phyloP scores from a whole-genome alignment of 2,113 vertebrate genomes.

The Butastur rufipennis region DNA sequence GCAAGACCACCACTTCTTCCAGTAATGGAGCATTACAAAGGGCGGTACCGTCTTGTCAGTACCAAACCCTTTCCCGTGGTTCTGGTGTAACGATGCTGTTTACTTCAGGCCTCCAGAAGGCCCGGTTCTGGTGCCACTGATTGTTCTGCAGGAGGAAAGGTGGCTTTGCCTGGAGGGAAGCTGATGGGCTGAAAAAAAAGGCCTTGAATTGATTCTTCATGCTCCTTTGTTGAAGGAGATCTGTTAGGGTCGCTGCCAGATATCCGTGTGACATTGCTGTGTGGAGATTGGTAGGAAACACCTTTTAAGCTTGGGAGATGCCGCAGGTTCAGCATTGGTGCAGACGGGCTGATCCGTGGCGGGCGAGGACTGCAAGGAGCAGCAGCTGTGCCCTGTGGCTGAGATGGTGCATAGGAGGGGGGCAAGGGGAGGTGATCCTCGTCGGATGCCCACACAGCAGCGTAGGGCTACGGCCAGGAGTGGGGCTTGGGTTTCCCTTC shows the following conservation, averaged over 20 bases:
- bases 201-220: neutral
- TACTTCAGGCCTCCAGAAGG: neutral
- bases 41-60: neutral
- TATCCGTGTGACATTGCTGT: neutral
- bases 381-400: neutral
- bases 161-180: neutral
- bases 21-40: neutral
- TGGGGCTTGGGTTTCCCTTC: neutral
- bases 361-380: neutral
- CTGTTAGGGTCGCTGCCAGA: neutral
- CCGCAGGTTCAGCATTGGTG: accelerated
- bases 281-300: neutral
- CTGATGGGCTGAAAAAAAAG: neutral
- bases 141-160: neutral
- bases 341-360: neutral
- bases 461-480: neutral
- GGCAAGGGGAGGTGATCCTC: too few relatives aligned
- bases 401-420: neutral
- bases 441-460: neutral
- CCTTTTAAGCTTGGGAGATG: neutral
- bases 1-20: neutral
- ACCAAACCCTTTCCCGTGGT: neutral
- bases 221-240: neutral
- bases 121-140: neutral
- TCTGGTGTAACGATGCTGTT: neutral